phyloP scores from a whole-genome alignment of 2,797 vertebrate species.

The Rhinatrema bivittatum region DNA sequence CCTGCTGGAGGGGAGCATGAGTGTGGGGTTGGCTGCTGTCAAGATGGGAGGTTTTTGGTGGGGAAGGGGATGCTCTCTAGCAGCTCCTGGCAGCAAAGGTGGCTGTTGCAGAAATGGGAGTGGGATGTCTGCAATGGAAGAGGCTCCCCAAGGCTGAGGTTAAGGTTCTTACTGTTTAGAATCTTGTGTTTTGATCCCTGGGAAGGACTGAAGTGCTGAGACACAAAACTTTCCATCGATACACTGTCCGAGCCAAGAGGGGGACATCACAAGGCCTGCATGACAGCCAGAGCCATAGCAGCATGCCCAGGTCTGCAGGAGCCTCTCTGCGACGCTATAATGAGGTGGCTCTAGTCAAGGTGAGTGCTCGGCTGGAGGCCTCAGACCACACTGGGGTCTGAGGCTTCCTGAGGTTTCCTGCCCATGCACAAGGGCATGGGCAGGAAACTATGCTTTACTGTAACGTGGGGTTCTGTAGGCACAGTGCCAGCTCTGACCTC shows the following conservation, averaged over 20 bases:
- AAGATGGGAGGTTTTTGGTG: too few species aligned
- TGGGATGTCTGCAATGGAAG: not conserved
- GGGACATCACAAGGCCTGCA: conserved; percentile 78
- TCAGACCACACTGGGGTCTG: too few species aligned
- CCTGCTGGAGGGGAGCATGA: too few species aligned
- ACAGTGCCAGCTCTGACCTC: not conserved
- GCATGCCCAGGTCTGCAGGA: conserved; percentile 75
- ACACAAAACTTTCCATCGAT: conserved; percentile 95
- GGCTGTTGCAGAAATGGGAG: not conserved
- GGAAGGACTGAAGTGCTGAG: conserved; percentile 70
- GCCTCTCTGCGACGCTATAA: conserved; percentile 84
- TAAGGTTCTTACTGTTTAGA: not conserved
- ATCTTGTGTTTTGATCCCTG: not conserved
- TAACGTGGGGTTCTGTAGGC: not conserved
- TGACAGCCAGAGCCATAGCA: conserved; percentile 72
- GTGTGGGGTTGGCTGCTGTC: too few species aligned
- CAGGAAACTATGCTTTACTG: not conserved
- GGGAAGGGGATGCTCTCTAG: too few species aligned
- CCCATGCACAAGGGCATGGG: not conserved
- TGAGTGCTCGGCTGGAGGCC: conserved; percentile 15
- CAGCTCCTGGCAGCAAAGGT: conserved; percentile 1
- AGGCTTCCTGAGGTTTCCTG: not conserved
- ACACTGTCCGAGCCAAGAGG: conserved; percentile 85
- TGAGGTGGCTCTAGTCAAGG: conserved; percentile 75
- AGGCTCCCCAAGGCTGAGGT: not conserved